Evolutionary conservation across 2,113 vertebrate species (phyloP).

Genomic region (Formicarius rufipectus): DNA sequence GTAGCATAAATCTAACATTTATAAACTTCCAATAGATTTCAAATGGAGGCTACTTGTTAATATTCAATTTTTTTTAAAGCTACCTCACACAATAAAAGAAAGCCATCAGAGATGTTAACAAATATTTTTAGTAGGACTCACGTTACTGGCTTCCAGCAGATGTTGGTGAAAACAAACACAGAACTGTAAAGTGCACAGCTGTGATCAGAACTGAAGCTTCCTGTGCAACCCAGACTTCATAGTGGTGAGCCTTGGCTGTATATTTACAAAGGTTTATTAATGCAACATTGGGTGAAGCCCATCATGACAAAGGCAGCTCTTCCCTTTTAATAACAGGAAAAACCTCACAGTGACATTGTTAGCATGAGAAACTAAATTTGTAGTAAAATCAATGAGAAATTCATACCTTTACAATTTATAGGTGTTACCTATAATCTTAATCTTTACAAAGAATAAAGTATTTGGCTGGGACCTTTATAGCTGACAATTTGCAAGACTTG

Average conservation of each 20-base stretch:
- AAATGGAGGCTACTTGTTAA: not conserved
- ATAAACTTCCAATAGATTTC: not conserved
- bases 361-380: not conserved
- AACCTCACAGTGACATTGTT: fast-evolving
- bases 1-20: not conserved
- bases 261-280: not conserved
- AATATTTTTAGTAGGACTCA: not conserved
- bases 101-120: not conserved
- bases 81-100: not conserved
- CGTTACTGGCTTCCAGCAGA: not conserved
- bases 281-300: not conserved
- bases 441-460: not conserved
- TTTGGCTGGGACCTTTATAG: not conserved
- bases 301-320: not conserved
- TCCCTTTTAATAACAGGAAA: not conserved
- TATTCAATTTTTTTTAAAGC: not conserved
- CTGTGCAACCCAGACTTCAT: not conserved
- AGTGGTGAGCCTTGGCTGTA: not conserved
- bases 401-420: not conserved
- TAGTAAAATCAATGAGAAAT: not conserved
- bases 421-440: not conserved
- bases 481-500: not conserved
- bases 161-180: not conserved
- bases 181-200: not conserved
- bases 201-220: not conserved